Evolutionary conservation across 2,113 vertebrate species (phyloP).

Genomic region (Pluvianellus socialis): DNA sequence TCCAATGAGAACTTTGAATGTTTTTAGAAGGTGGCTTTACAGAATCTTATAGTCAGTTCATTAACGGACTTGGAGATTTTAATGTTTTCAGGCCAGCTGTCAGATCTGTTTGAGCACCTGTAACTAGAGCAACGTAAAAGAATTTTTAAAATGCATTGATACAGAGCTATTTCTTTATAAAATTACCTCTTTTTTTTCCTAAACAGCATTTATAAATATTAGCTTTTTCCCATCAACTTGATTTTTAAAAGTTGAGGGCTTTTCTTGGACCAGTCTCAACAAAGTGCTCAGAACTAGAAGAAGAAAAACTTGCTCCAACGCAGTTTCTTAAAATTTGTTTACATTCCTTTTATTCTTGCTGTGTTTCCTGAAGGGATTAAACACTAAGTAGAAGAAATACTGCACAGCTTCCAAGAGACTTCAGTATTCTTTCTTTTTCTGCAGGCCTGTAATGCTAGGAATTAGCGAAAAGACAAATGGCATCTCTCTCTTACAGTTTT

Average conservation of each 20-base stretch:
- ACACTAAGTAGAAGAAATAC: constrained; percentile 18
- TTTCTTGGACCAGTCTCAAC: neutral
- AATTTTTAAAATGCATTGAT: neutral
- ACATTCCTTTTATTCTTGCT: constrained; percentile 18
- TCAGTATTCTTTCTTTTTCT: neutral
- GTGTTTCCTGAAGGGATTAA: constrained; percentile 40
- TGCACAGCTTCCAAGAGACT: neutral
- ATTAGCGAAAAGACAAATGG: constrained; percentile 5
- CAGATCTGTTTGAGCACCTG: neutral
- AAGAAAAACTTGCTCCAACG: neutral
- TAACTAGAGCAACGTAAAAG: neutral
- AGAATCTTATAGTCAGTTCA: neutral
- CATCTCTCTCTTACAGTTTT: neutral
- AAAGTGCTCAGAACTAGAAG: neutral
- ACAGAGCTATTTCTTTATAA: neutral
- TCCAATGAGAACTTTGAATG: neutral
- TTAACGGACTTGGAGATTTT: neutral
- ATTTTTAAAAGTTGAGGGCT: neutral
- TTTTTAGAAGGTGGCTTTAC: neutral
- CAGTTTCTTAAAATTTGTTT: constrained; percentile 37
- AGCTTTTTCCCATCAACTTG: neutral
- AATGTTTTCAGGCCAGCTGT: neutral
- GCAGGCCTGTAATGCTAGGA: neutral
- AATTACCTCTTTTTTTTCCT: neutral
- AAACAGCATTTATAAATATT: neutral